phyloP scores from a whole-genome alignment of 1,140 invertebrate species.

The Doryteuthis pealeii region DNA sequence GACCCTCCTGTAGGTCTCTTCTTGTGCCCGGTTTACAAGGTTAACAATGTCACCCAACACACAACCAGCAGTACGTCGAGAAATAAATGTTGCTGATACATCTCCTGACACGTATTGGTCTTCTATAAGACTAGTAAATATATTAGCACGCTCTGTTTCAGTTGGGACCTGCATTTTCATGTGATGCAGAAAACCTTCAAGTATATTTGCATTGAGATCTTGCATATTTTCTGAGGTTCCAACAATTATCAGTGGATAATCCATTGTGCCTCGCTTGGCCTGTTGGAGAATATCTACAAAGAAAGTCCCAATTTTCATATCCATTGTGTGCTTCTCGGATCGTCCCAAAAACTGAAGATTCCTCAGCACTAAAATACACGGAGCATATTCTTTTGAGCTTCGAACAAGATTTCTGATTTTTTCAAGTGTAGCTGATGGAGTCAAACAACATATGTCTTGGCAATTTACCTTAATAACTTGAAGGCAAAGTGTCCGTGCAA shows the following conservation, averaged over 20 bases:
- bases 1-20: slow-evolving; percentile 47
- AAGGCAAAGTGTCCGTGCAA: slow-evolving; percentile 41
- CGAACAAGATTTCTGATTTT: slow-evolving; percentile 68
- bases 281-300: slow-evolving; percentile 38
- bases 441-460: slow-evolving; percentile 69
- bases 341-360: slow-evolving; percentile 61
- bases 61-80: slow-evolving; percentile 64
- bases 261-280: slow-evolving; percentile 27
- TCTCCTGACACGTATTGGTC: slow-evolving; percentile 42
- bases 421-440: slow-evolving; percentile 71
- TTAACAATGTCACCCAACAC: slow-evolving; percentile 64
- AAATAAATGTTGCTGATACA: slow-evolving; percentile 57
- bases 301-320: slow-evolving; percentile 37
- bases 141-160: slow-evolving; percentile 67
- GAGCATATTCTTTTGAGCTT: slow-evolving; percentile 56
- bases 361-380: slow-evolving; percentile 70
- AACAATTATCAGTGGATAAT: slow-evolving; percentile 53
- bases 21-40: slow-evolving; percentile 60
- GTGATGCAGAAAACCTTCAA: slow-evolving; percentile 52
- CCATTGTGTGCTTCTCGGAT: slow-evolving; percentile 42
- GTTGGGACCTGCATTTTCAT: slow-evolving; percentile 65
- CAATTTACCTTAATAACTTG: slow-evolving; percentile 63
- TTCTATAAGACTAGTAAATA: slow-evolving; percentile 50
- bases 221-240: slow-evolving; percentile 45
- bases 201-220: slow-evolving; percentile 42